phyloP scores from a whole-genome alignment of 2,888 invertebrate species.

The Empis livida region DNA sequence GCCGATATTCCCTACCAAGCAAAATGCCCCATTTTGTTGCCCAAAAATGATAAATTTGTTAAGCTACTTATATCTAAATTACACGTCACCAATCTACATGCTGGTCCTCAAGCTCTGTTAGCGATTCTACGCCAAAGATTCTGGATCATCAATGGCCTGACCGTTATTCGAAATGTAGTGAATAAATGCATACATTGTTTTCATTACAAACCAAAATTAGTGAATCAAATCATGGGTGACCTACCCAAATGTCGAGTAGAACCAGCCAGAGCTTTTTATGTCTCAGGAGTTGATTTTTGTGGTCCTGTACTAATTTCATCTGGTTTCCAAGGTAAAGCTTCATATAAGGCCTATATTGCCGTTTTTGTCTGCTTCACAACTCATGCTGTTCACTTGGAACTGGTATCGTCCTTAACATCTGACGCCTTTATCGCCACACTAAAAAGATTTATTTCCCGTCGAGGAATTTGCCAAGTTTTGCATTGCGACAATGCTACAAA shows the following conservation, averaged over 20 bases:
- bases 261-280: conserved; percentile 5
- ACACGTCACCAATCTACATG: not conserved
- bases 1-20: not conserved
- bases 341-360: conserved; percentile 10
- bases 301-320: conserved; percentile 4
- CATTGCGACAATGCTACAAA: conserved; percentile 13
- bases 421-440: conserved; percentile 10
- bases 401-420: conserved; percentile 11
- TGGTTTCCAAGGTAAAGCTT: conserved; percentile 1
- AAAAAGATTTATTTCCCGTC: conserved; percentile 10
- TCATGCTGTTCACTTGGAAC: conserved; percentile 12
- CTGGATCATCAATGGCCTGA: conserved; percentile 7
- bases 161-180: conserved; percentile 7
- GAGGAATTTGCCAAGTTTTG: conserved; percentile 8
- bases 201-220: conserved; percentile 8
- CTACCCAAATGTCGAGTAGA: conserved; percentile 9
- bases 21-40: not conserved
- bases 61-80: not conserved
- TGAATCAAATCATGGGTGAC: conserved; percentile 12
- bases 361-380: conserved; percentile 10
- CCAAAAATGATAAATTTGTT: not conserved
- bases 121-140: not conserved
- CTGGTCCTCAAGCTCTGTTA: not conserved
- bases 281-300: conserved; percentile 9
- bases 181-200: conserved; percentile 10